Base-by-base conservation (phyloP, 2,113 vertebrate species). In the Typhlomys cinereus region DNA sequence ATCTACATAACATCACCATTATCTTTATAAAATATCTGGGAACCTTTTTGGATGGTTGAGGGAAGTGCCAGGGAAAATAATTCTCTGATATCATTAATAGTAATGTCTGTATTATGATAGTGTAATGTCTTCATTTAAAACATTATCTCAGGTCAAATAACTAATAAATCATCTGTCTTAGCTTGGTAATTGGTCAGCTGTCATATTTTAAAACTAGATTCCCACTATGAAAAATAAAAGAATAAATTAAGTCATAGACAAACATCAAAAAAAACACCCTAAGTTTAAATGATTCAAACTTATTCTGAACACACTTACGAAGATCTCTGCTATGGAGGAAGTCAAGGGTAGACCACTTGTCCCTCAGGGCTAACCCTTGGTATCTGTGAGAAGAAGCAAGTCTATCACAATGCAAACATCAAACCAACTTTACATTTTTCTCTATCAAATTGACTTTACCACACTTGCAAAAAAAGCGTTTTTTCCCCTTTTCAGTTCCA, bases 181-280 rank as follows among this genome's bases (percentile, higher is more conserved):
- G 50, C 36, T 54, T 91, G n/a, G 6, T 80, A 76, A 52, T 62
- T 34, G 70, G 54, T 31, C 5, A 18, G 2, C 21, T 89, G 48
- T 78, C 78, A 84, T 18, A n/a, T 13, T 71, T n/a, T 66, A 59
- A 84, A 88, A 81, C 13, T 84, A 34, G 25, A 76, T 85, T 36
- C 91, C 21, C 34, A 50, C 41, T 82, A 62, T 57, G 34, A 44
- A 74, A 81, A 90, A 71, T 79, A 83, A 12, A 73, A 85, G 92
- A 39, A 48, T 69, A 67, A 82, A 48, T 57, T 69, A 67, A 82
- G 44, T 57, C 75, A 61, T 14, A 54, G 34, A 61, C 31, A 61
- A 20, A 9, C 18, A 21, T 61, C 46, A 84, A 88, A 44, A 36
- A 61, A 59, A n/a, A n/a, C n/a, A n/a, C n/a, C 20, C 67, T 67